phyloP scores from a whole-genome alignment of 2,113 vertebrate species.

The Acanthochromis polyacanthus region DNA sequence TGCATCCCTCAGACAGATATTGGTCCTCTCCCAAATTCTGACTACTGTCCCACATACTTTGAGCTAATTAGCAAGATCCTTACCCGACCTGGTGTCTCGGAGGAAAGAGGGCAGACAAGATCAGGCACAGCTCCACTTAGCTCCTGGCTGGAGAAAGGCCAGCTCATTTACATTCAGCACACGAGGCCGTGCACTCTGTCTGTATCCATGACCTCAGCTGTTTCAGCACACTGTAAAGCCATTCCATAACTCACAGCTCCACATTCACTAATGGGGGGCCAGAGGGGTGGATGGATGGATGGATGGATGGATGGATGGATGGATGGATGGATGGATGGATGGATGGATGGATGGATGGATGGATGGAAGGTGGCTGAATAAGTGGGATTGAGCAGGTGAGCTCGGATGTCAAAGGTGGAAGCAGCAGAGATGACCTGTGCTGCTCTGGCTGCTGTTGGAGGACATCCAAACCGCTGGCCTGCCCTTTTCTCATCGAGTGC shows the following conservation, averaged over 20 bases:
- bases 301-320: slow-evolving; percentile 7
- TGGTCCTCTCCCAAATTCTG: slow-evolving; percentile 12
- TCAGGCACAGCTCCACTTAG: slow-evolving; percentile 35
- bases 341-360: too few species aligned
- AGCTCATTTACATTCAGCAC: slow-evolving; percentile 67
- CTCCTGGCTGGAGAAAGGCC: slow-evolving; percentile 57
- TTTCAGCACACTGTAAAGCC: slow-evolving; percentile 64
- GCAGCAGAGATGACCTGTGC: slow-evolving; percentile 28
- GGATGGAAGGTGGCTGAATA: slow-evolving; percentile 24
- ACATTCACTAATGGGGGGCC: slow-evolving; percentile 51
- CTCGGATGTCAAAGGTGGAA: slow-evolving; percentile 12
- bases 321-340: too few species aligned
- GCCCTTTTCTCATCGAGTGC: slow-evolving; percentile 53
- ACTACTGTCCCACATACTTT: slow-evolving; percentile 51
- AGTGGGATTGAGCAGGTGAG: slow-evolving; percentile 34
- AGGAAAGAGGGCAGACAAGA: slow-evolving; percentile 43
- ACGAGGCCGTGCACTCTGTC: slow-evolving; percentile 42
- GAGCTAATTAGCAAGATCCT: slow-evolving; percentile 50
- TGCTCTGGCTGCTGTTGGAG: slow-evolving; percentile 54
- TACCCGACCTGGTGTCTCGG: slow-evolving; percentile 34
- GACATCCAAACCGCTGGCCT: slow-evolving; percentile 53
- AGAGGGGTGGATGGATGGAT: slow-evolving; percentile 49
- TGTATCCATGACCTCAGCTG: slow-evolving; percentile 77
- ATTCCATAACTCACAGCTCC: slow-evolving; percentile 66
- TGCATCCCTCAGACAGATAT: slow-evolving; percentile 17